Evolutionary conservation across 2,797 vertebrate genomes (phyloP).

Genomic region (Melanotaenia maccullochi): DNA sequence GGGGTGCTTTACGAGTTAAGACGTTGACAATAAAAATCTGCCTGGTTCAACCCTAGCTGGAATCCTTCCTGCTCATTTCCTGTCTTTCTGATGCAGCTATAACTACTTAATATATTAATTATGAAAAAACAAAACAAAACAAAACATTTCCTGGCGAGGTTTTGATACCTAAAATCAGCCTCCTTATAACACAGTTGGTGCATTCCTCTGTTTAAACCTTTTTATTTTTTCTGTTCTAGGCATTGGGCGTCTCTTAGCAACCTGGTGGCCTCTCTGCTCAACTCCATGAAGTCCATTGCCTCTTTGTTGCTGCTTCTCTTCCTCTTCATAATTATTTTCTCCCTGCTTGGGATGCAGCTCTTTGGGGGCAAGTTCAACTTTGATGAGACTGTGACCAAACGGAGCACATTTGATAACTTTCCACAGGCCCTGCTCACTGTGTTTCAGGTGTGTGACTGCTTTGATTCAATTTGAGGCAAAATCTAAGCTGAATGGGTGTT

Average conservation of each 20-base stretch:
- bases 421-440: constrained; percentile 97
- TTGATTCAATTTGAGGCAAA: constrained; percentile 3
- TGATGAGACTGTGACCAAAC: constrained; percentile 95
- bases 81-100: neutral
- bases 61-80: neutral
- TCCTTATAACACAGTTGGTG: neutral
- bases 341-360: constrained; percentile 98
- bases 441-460: constrained; percentile 88
- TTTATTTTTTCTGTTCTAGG: constrained; percentile 53
- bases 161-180: neutral
- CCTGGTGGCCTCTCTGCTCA: constrained; percentile 93
- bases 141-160: neutral
- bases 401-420: constrained; percentile 98
- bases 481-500: neutral
- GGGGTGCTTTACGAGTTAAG: neutral
- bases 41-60: neutral
- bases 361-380: constrained; percentile 99
- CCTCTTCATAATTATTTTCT: constrained; percentile 99
- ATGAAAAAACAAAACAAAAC: too few relatives aligned
- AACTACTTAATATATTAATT: neutral
- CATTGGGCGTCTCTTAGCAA: constrained; percentile 86
- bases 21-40: neutral
- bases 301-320: constrained; percentile 97
- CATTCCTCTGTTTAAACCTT: neutral
- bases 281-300: constrained; percentile 99